Conservation (phyloP, 2,888 invertebrate genomes). For the Drosophila emarginata region DNA sequence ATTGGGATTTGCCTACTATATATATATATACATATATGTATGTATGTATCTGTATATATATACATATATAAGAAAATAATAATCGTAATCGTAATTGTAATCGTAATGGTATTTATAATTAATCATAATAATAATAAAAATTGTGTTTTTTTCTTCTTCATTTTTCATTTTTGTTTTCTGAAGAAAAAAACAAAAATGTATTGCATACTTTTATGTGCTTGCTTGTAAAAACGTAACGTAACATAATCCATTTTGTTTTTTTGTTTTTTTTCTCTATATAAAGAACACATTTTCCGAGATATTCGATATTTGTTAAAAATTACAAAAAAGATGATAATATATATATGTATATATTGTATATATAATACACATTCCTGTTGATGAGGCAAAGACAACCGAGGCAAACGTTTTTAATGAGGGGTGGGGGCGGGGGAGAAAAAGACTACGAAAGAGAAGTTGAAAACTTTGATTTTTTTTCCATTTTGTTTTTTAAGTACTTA, state of each 20-base stretch:
- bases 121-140: slow-evolving; percentile 22
- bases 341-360: slow-evolving; percentile 58
- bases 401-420: slow-evolving; percentile 41
- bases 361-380: slow-evolving; percentile 66
- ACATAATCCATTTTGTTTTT: slow-evolving; percentile 3
- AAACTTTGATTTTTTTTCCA: neutral
- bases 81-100: slow-evolving; percentile 12
- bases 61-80: slow-evolving; percentile 38
- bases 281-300: slow-evolving; percentile 76
- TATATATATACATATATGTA: slow-evolving; percentile 25
- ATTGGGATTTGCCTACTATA: slow-evolving; percentile 58
- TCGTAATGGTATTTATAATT: neutral
- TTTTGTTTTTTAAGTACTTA: slow-evolving; percentile 1
- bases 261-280: neutral
- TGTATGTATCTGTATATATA: slow-evolving; percentile 33
- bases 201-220: slow-evolving; percentile 53
- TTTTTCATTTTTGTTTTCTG: neutral
- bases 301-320: slow-evolving; percentile 63
- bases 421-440: slow-evolving; percentile 7
- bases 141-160: slow-evolving; percentile 23
- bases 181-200: slow-evolving; percentile 38
- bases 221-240: slow-evolving; percentile 54
- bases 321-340: slow-evolving; percentile 47
- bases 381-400: slow-evolving; percentile 75
- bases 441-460: slow-evolving; percentile 1